Evolutionary conservation across 2,797 vertebrate genomes (phyloP), one percentile per base, ranked within the genome.

Genomic region (Intellagama lesueurii): DNA sequence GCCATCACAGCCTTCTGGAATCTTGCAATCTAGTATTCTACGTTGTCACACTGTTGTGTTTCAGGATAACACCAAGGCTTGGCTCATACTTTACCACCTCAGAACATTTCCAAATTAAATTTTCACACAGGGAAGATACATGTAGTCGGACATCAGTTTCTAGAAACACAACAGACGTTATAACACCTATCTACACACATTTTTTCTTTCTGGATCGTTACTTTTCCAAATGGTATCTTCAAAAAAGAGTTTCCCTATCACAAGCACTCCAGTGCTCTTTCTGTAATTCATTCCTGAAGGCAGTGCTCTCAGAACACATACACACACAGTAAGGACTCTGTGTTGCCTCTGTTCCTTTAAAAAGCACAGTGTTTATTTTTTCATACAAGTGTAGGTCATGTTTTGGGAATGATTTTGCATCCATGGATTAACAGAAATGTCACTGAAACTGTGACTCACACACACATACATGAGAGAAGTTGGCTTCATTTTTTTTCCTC

Each of bases 391-490:
- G 30, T 44, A 30, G 32, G 49, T 19, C 76, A 84, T 78, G 32
- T 70, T 32, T 89, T 79, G 66, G 49, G 68, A 85, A 44, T 56
- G 26, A n/a, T 80, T 89, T 85, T 88, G 70, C 72, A 88, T 49
- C 28, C 56, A 64, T 83, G 72, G 70, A 76, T 88, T 85, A 80
- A 47, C 49, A 73, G 49, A 72, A 80, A 79, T 40, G 64, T 80
- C 44, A 85, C 8, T 24, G 49, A 47, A 40, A 72, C 85, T 85
- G n/a, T 75, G 84, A 89, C 81, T 28, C 35, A 47, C 5, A 89
- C 35, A 52, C 69, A 78, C 49, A 40, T 24, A 70, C 52, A 52
- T 11, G 19, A 19, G 47, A 28, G 56, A 68, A 75, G 12, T 49
- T 26, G 24, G 52, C 28, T 79, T 80, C 68, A 73, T 40, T 56